These are phyloP conservation scores for Sebastes matsubarae DNA, from an alignment of 2,797 vertebrate species.

Conservation along the genomic window DNA sequence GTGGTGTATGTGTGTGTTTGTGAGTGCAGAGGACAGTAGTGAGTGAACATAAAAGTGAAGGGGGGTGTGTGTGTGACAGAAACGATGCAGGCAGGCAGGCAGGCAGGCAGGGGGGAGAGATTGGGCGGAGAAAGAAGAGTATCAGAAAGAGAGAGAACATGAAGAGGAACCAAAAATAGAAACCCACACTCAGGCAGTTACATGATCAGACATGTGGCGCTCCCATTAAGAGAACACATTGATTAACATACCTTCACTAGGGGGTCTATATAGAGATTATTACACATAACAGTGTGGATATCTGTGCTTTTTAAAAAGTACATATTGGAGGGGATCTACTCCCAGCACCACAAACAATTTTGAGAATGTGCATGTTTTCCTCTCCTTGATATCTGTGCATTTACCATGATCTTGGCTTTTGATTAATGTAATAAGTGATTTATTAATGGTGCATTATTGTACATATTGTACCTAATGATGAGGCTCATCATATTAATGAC, in stretches of 20 bases:
- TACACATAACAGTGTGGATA: background rate
- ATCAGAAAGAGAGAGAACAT: slow-evolving; percentile 33
- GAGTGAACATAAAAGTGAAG: background rate
- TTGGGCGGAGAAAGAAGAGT: background rate
- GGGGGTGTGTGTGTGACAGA: slow-evolving; percentile 15
- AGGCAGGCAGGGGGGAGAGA: background rate
- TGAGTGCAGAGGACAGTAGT: background rate
- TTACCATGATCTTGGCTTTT: background rate
- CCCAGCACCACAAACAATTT: no score
- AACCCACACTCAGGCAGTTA: slow-evolving; percentile 55
- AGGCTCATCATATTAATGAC: background rate
- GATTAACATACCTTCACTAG: slow-evolving; percentile 13
- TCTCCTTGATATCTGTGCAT: no score
- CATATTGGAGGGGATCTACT: no score
- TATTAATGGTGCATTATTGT: background rate
- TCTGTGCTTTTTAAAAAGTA: no score
- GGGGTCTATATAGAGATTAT: background rate
- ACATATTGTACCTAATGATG: no score
- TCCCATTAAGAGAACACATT: slow-evolving; percentile 25
- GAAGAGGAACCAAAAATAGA: slow-evolving; percentile 72
- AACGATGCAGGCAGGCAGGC: slow-evolving; percentile 4
- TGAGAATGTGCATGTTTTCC: no score
- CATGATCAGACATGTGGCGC: slow-evolving; percentile 52
- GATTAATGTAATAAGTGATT: background rate
- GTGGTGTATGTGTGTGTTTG: background rate